Conservation (phyloP, 1,140 invertebrate genomes). For the Antheraea mylitta region DNA sequence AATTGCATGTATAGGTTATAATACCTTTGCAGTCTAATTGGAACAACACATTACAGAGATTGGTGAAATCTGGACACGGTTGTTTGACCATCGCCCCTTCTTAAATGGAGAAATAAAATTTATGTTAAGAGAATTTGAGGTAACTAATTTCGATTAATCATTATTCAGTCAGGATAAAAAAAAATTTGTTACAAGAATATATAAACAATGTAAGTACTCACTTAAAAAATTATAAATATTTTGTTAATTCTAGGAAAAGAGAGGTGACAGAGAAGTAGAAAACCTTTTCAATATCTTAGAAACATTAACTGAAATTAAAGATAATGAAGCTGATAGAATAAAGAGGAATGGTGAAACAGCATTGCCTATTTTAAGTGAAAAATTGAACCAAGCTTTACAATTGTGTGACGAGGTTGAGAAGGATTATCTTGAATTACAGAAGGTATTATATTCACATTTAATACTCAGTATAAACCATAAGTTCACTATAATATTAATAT, state of each 20-base stretch:
- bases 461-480: neutral
- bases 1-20: neutral
- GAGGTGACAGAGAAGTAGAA: constrained; percentile 88
- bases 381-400: constrained; percentile 83
- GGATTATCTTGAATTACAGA: constrained; percentile 45
- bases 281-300: constrained; percentile 88
- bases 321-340: constrained; percentile 83
- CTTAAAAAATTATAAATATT: too few species aligned
- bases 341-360: constrained; percentile 80
- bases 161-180: neutral
- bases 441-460: constrained; percentile 30
- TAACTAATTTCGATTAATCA: too few species aligned
- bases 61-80: constrained; percentile 88
- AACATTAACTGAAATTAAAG: constrained; percentile 87
- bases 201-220: too few species aligned
- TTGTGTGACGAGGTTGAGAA: constrained; percentile 80
- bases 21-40: neutral
- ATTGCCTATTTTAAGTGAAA: constrained; percentile 82
- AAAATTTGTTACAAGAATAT: too few species aligned
- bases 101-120: constrained; percentile 90
- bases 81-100: constrained; percentile 92
- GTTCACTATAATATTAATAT: too few species aligned
- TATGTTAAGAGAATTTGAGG: constrained; percentile 91
- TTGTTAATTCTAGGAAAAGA: constrained; percentile 80
- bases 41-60: constrained; percentile 80